These are phyloP conservation scores for Carollia perspicillata DNA, from an alignment of 2,113 vertebrate species.

Conservation along the genomic window DNA sequence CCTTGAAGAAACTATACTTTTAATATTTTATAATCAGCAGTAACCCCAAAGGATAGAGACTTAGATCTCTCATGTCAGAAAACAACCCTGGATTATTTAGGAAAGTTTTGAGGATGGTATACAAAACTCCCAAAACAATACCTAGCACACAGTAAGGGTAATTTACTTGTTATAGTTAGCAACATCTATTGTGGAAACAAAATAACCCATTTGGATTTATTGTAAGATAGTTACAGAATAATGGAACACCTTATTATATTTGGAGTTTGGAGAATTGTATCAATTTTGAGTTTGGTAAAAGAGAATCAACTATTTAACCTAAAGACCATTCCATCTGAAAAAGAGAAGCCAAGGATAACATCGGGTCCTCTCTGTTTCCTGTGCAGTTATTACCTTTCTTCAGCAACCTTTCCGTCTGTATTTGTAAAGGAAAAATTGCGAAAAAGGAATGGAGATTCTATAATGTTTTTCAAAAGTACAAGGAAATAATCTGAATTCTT, in stretches of 20 bases:
- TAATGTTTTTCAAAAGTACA: not conserved
- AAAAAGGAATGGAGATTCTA: not conserved
- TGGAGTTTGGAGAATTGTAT: not conserved
- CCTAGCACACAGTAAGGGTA: not conserved
- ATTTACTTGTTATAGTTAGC: not conserved
- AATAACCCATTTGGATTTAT: not conserved
- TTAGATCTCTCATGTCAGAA: not conserved
- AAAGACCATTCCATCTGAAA: not conserved
- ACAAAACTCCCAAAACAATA: not conserved
- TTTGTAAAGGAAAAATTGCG: not conserved
- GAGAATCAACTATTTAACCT: not conserved
- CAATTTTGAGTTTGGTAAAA: not conserved
- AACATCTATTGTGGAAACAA: not conserved
- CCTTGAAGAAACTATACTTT: not conserved
- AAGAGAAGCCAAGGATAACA: not conserved
- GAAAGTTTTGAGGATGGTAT: not conserved
- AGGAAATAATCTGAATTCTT: not conserved
- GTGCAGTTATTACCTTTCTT: not conserved
- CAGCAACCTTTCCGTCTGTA: not conserved
- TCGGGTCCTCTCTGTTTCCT: not conserved
- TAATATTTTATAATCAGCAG: not conserved
- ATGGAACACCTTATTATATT: not conserved
- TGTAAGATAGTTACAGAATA: not conserved
- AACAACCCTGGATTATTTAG: not conserved
- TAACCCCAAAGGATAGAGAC: not conserved